Evolutionary conservation across 2,888 invertebrate genomes (phyloP).

Genomic region (Orthosia incerta): DNA sequence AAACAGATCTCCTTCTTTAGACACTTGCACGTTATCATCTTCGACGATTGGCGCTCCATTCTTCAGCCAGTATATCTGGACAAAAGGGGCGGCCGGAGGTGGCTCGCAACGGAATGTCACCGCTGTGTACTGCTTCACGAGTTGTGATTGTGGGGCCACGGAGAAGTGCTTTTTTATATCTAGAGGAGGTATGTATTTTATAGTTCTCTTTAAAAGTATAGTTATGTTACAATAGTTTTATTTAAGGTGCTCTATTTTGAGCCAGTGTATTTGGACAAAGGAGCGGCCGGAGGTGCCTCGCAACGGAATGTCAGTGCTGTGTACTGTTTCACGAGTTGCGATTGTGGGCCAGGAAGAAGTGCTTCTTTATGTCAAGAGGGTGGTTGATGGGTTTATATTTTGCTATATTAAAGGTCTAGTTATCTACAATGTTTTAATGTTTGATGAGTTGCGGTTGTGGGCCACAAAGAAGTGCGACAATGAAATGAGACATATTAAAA

Average conservation of each 20-base stretch:
- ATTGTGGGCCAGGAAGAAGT: slow-evolving; percentile 96
- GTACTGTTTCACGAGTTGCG: slow-evolving; percentile 95
- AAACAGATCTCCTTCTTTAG: slow-evolving; percentile 95
- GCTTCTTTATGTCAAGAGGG: slow-evolving; percentile 96
- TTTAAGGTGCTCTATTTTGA: slow-evolving; percentile 88
- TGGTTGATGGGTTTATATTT: neutral
- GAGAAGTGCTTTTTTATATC: slow-evolving; percentile 98
- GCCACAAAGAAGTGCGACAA: too few species aligned
- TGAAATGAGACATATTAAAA: too few species aligned
- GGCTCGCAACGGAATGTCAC: slow-evolving; percentile 97
- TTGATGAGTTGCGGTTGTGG: too few species aligned
- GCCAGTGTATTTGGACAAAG: slow-evolving; percentile 97
- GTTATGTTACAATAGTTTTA: neutral
- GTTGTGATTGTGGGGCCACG: slow-evolving; percentile 95
- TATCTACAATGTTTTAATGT: too few species aligned
- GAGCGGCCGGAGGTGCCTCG: slow-evolving; percentile 96
- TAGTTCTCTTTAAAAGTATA: neutral
- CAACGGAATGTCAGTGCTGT: slow-evolving; percentile 96
- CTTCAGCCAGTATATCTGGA: slow-evolving; percentile 96
- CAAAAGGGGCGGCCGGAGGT: slow-evolving; percentile 96
- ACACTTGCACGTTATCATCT: slow-evolving; percentile 93
- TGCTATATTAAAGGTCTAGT: too few species aligned
- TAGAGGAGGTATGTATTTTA: slow-evolving; percentile 75
- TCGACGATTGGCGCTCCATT: slow-evolving; percentile 93
- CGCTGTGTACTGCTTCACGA: slow-evolving; percentile 95